Evolutionary conservation across 1,140 invertebrate species (phyloP), one percentile per base, ranked within the genome.

Genomic region (Apis cerana): DNA sequence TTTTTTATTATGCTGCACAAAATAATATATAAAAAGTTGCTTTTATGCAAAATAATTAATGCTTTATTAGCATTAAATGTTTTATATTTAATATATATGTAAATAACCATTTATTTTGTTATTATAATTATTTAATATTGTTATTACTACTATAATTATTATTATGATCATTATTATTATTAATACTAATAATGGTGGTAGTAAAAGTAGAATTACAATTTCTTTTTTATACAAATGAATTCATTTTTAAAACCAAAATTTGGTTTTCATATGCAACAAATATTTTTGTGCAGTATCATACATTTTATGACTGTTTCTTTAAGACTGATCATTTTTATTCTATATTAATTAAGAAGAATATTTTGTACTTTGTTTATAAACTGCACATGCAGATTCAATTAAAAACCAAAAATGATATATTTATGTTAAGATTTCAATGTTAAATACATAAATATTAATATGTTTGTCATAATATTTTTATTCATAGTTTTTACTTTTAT

Each of bases 321-420:
- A 82, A 82, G 80, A 82, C 80, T 82, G 80, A 82, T 54, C 27
- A 58, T 17, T 69, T 76, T 81, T 67, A 81, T 81, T 75, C 17
- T 59, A 75, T 58, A 33, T 59, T 65, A 68, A 58, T 52, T 12
- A 21, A 50, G 21, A 59, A 13, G 23, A 56, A 68, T 68, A 11
- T 50, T 75, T 75, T 75, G 72, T 75, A 75, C 54, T 68, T 81
- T 59, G 54, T 69, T 76, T 61, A 56, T n/a, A 61, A 76, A 76
- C 19, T 83, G 59, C 65, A 82, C 27, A n/a, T 13, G 15, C 12
- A 76, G 11, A 79, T 64, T 27, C 17, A 56, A 58, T 2, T 56
- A 19, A 48, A 83, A 79, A 64, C 19, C 33, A 76, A 83, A 83
- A 79, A 61, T n/a, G 19, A 65, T 79, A 75, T 75, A 76, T 68